Evolutionary conservation across 1,140 invertebrate species (phyloP), one percentile per base, ranked within the genome.

Genomic region (Papilio aristodemus): DNA sequence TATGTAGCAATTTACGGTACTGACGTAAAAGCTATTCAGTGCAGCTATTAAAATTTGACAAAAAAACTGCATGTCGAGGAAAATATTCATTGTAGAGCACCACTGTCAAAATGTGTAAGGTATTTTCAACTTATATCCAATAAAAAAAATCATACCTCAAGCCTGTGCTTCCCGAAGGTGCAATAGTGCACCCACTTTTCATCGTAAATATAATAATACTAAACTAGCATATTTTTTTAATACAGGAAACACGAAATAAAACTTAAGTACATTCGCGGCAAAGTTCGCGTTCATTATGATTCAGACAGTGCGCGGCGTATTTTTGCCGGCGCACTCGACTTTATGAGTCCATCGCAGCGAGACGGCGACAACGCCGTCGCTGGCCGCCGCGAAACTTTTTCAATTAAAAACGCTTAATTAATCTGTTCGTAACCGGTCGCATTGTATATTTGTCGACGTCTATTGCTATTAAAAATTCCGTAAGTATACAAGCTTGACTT

Each of bases 301-400:
- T 81, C 78, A 84, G 80, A 82, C 77, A 82, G 80, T 73, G 74
- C 71, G 62, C 76, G 74, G 77, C 81, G 80, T 84, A 82, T 80
- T 78, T 77, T 77, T 74, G 77, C 80, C 73, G 71, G 66, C 67
- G 76, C 68, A 58, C 71, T 50, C 46, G 46, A 50, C 46, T 50
- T 50, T 50, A 50, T 19, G 46, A 22, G 46, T 22, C 17, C 46
- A 50, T 50, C 46, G 46, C 19, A 11, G 46, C 46, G 46, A 50
- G 19, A 19, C 14, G 43, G 17, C 43, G 43, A 43, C 46, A 19
- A 19, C 46, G 46, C 19, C 19, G 46, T 9, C 9, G 38, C 38
- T 13, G 10, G 25, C 38, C 38, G 13, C 4, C 4, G 38, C 11
- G 14, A 19, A 50, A 50, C 46, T 50, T 50, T 50, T 50, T 50